These are phyloP conservation scores for Phrynocephalus versicolor DNA, from an alignment of 2,113 vertebrate species.

Conservation along the genomic window DNA sequence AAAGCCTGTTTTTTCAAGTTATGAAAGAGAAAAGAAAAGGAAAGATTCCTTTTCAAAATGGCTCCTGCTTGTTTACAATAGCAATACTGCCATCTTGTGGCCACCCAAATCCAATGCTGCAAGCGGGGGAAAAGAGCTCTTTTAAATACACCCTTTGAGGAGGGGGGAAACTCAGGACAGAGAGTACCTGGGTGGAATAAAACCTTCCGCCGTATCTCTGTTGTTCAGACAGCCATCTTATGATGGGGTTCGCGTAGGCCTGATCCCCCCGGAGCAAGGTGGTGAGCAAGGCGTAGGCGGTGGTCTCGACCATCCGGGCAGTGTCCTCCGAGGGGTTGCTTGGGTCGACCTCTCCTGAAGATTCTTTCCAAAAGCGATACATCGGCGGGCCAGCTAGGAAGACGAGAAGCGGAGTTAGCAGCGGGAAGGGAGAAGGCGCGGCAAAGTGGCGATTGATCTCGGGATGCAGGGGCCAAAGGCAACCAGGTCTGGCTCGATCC, in stretches of 20 bases:
- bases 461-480: not conserved
- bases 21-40: too few relatives aligned
- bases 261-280: constrained; percentile 75
- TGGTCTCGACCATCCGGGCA: constrained; percentile 85
- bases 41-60: too few relatives aligned
- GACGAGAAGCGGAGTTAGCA: too few relatives aligned
- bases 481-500: too few relatives aligned
- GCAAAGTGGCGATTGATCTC: too few relatives aligned
- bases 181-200: constrained; percentile 85
- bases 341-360: constrained; percentile 43
- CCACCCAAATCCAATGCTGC: too few relatives aligned
- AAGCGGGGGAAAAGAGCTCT: too few relatives aligned
- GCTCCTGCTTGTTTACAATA: too few relatives aligned
- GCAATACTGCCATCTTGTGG: too few relatives aligned
- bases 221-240: constrained; percentile 89
- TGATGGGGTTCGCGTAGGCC: constrained; percentile 80
- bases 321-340: constrained; percentile 70
- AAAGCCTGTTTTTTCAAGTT: too few relatives aligned
- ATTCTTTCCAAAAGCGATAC: constrained; percentile 83
- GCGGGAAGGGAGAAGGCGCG: not conserved
- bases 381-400: constrained; percentile 75
- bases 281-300: constrained; percentile 84
- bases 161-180: not conserved
- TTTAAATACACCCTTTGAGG: too few relatives aligned
- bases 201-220: constrained; percentile 88